These are phyloP conservation scores for Mastigias papua DNA, from an alignment of 30 jellyfish, hydroid and myxozoan species.

Conservation along the genomic window DNA sequence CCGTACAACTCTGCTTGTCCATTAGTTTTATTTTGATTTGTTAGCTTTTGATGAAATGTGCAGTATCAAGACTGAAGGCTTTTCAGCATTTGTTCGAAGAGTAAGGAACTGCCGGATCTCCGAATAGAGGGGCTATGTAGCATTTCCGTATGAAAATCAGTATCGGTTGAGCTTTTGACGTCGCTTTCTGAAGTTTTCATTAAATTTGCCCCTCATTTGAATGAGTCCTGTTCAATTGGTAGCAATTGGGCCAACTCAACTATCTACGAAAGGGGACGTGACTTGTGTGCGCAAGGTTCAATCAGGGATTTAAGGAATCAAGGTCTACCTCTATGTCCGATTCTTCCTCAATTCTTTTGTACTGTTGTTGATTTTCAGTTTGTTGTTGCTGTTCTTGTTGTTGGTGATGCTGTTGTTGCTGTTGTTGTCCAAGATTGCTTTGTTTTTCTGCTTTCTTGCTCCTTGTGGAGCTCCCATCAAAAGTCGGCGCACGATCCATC, in stretches of 20 bases:
- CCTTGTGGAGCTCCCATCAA: constrained; percentile 14
- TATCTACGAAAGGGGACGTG: not conserved
- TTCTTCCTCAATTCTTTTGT: constrained; percentile 41
- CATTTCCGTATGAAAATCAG: too few species aligned
- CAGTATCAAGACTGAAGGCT: too few species aligned
- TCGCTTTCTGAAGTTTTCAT: too few species aligned
- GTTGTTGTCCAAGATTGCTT: not conserved
- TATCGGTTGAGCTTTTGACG: too few species aligned
- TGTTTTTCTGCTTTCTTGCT: constrained; percentile 26
- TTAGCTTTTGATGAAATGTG: too few species aligned
- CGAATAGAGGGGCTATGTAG: too few species aligned
- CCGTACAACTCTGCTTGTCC: too few species aligned
- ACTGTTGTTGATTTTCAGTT: constrained; percentile 1
- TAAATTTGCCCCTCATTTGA: not conserved
- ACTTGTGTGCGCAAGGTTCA: too few species aligned
- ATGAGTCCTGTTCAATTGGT: not conserved
- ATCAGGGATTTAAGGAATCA: constrained; percentile 58
- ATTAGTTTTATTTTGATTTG: too few species aligned
- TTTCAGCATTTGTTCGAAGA: too few species aligned
- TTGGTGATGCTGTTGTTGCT: not conserved
- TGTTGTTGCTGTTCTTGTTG: constrained; percentile 10
- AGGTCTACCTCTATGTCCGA: constrained; percentile 81
- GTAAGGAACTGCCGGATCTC: too few species aligned
- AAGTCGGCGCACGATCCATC: constrained; percentile 54
- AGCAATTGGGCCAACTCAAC: not conserved